Conservation (phyloP, 2,113 vertebrate species). For the Oxygymnocypris stewartii region DNA sequence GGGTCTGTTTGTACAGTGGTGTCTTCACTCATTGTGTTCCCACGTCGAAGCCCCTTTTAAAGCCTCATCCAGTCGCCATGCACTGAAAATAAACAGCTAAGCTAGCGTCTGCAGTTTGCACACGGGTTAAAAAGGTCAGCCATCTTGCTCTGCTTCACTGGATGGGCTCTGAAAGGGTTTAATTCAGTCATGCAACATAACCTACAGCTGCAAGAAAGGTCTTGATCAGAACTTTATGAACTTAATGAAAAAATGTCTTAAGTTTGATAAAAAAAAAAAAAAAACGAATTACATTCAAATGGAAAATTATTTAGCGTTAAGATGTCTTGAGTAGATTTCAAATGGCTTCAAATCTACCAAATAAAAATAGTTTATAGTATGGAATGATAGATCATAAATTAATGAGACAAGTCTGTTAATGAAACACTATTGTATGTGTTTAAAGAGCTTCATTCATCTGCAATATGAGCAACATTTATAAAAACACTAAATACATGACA, state of each 20-base stretch:
- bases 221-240: background rate
- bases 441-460: background rate
- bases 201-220: slow-evolving; percentile 12
- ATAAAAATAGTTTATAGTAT: background rate
- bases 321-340: background rate
- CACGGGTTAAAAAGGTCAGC: slow-evolving; percentile 42
- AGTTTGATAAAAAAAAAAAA: background rate
- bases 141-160: slow-evolving; percentile 50
- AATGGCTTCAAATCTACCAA: background rate
- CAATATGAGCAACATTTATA: background rate
- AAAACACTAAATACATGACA: slow-evolving; percentile 13
- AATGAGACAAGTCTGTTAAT: background rate
- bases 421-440: background rate
- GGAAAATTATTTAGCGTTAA: background rate
- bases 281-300: background rate
- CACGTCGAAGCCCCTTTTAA: slow-evolving; percentile 50
- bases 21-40: slow-evolving; percentile 43
- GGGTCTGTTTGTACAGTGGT: slow-evolving; percentile 61
- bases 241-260: background rate
- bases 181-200: slow-evolving; percentile 38
- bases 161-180: slow-evolving; percentile 30
- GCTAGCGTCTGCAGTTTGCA: slow-evolving; percentile 50
- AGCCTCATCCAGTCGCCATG: slow-evolving; percentile 51
- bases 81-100: slow-evolving; percentile 61
- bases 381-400: slow-evolving; percentile 8